These are phyloP conservation scores for Acanthaster planci DNA, from an alignment of 35 echinoderm and acorn worm species.

Conservation along the genomic window DNA sequence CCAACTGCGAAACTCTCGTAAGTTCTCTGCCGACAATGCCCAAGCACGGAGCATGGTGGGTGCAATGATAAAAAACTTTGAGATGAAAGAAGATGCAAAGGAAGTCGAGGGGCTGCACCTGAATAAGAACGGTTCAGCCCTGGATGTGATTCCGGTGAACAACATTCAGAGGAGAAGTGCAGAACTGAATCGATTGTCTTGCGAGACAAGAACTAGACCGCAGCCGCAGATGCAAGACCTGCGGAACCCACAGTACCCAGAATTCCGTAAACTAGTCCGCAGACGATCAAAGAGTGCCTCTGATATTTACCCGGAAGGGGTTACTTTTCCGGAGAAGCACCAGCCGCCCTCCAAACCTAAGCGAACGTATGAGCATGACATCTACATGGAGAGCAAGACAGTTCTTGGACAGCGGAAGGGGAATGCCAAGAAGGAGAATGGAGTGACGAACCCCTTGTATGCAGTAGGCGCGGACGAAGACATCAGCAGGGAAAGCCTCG, in stretches of 20 bases:
- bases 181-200: background rate
- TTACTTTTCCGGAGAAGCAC: too few species aligned
- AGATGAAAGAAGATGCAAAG: background rate
- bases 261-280: background rate
- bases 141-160: too few species aligned
- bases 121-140: background rate
- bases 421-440: background rate
- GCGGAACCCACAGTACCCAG: background rate
- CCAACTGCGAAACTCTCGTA: background rate
- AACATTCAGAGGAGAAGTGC: background rate
- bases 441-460: background rate
- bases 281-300: constrained; percentile 28
- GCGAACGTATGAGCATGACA: constrained; percentile 28
- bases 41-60: background rate
- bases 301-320: background rate
- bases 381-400: background rate
- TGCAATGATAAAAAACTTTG: constrained; percentile 8
- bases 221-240: background rate
- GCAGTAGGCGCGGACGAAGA: background rate
- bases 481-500: background rate
- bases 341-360: background rate
- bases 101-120: background rate
- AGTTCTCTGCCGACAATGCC: background rate
- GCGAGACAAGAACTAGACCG: background rate
- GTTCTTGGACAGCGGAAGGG: background rate